Base-by-base conservation (phyloP, 2,113 vertebrate species). In the Epinephelus fuscoguttatus region DNA sequence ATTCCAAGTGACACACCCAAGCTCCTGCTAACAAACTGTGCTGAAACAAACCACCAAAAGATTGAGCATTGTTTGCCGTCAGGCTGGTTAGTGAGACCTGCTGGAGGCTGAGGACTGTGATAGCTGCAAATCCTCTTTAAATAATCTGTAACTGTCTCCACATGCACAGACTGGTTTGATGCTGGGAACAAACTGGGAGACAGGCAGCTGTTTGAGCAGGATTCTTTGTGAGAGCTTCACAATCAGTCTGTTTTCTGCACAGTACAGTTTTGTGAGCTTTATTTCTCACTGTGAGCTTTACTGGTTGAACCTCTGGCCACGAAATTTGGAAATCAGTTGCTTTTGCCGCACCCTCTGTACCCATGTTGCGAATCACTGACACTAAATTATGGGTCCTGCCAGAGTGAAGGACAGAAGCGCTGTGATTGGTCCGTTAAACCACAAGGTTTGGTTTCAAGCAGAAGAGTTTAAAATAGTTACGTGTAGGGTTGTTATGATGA, bases 81-180 rank as follows among this genome's bases (percentile, higher is more conserved):
- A 11, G 52, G 2, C 59, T 56, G 18, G 50, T 72, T 45, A 53
- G 52, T 14, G 30, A 60, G 18, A 71, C 71, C 73, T 49, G 73
- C 27, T 59, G 3, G 17, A 70, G 45, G 57, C 18, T 25, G 18
- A 55, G 14, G 49, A 33, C 81, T 63, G 62, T 6, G 50, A 69
- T 52, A 63, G 50, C 81, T 19, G 2, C 55, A 67, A 49, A 72
- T 70, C 67, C 33, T 73, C 53, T 69, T 61, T 75, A 56, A 71
- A 57, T 52, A 57, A 82, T 55, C 21, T 30, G 30, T 83, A 88
- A 74, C 37, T 55, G 13, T 78, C 80, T 82, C 72, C 86, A 85
- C 75, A 85, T 82, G 88, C 52, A 14, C 33, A 23, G 67, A 11
- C 67, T 66, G 56, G 63, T 55, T 40, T 7, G 49, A 52, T 60